These are phyloP conservation scores for Hylaeus anthracinus DNA, from an alignment of 1,140 invertebrate species.

Conservation along the genomic window DNA sequence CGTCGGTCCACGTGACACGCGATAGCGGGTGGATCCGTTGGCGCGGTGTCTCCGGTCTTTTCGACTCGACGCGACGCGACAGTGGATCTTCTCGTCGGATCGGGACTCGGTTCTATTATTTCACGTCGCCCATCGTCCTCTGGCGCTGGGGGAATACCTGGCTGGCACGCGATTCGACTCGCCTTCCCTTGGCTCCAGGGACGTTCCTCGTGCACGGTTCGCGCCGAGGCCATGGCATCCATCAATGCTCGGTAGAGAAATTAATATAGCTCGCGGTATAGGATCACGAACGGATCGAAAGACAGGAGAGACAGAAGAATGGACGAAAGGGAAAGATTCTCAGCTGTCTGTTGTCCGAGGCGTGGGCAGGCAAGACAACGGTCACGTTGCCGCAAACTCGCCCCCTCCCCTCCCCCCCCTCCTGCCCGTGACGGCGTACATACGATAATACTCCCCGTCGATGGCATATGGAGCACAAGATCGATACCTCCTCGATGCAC, in stretches of 20 bases:
- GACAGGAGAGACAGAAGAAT: constrained; percentile 41
- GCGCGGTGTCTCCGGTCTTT: neutral
- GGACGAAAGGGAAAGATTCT: constrained; percentile 7
- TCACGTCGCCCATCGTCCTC: constrained; percentile 34
- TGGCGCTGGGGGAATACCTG: constrained; percentile 35
- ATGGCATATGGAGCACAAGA: constrained; percentile 48
- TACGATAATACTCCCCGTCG: constrained; percentile 35
- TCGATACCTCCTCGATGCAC: constrained; percentile 37
- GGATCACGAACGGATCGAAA: constrained; percentile 21
- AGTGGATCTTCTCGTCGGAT: constrained; percentile 1
- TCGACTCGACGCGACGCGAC: constrained; percentile 3
- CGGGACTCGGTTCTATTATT: constrained; percentile 50
- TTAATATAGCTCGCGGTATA: constrained; percentile 61
- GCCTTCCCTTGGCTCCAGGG: neutral
- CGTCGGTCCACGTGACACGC: neutral
- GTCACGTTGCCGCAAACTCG: constrained; percentile 34
- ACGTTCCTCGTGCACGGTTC: constrained; percentile 23
- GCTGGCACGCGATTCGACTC: constrained; percentile 58
- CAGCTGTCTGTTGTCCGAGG: constrained; percentile 30
- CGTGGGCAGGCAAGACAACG: constrained; percentile 55
- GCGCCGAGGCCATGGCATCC: constrained; percentile 55
- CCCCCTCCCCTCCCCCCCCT: neutral
- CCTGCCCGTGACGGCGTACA: neutral
- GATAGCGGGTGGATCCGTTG: neutral
- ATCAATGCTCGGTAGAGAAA: constrained; percentile 61